A percentile compares a stretch with the other conserved stretches of the same genome.
Conservation (phyloP, 2,888 invertebrate species). For the Tinea pellionella region DNA sequence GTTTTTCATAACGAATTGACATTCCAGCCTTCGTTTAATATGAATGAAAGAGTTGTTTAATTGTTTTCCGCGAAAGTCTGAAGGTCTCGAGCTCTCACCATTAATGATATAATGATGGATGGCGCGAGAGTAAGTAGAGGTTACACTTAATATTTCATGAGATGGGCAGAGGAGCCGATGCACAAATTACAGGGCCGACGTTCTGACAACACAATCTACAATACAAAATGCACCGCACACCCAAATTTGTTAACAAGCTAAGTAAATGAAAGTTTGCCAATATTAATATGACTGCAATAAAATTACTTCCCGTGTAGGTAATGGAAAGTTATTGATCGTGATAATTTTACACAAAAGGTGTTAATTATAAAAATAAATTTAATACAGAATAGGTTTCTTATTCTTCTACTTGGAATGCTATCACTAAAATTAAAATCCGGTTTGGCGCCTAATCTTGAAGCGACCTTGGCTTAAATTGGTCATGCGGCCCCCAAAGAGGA, state of each 20-base stretch:
- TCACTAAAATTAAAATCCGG: conserved; percentile 8
- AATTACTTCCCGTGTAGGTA: conserved; percentile 12
- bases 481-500: conserved; percentile 9
- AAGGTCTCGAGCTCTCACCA: conserved; percentile 15
- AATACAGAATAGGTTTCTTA: neutral
- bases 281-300: neutral
- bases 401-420: neutral
- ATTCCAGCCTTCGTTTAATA: conserved; percentile 9
- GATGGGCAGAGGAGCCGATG: conserved; percentile 24
- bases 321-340: conserved; percentile 12
- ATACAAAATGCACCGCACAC: conserved; percentile 7
- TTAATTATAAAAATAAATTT: neutral
- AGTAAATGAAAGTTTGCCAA: conserved; percentile 8
- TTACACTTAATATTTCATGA: conserved; percentile 34
- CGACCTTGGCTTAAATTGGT: conserved; percentile 13
- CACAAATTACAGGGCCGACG: conserved; percentile 28
- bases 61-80: conserved; percentile 29
- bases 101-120: conserved; percentile 34
- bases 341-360: conserved; percentile 11
- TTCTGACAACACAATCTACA: conserved; percentile 31
- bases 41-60: conserved; percentile 20
- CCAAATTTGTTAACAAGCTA: conserved; percentile 13
- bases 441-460: conserved; percentile 11
- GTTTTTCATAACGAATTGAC: neutral
- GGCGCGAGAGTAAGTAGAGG: conserved; percentile 24